Percentiles rank a stretch among this genome's conserved stretches.
Conservation (phyloP, 2,888 invertebrate genomes). For the Cerastis rubricosa region DNA sequence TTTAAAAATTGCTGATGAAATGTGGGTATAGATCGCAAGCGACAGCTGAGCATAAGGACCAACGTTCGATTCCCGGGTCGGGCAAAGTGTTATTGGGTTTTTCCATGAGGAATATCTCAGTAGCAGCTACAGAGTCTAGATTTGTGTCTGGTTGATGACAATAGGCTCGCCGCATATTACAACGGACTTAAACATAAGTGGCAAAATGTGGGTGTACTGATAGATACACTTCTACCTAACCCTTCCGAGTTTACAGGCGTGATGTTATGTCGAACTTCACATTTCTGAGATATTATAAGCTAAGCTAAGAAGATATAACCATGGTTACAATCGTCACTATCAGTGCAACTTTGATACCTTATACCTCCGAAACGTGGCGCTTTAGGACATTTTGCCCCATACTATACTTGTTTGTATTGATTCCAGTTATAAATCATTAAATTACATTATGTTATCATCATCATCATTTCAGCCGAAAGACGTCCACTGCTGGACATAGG, state of each 20-base stretch:
- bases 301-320: too few species aligned
- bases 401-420: too few species aligned
- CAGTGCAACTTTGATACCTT: too few species aligned
- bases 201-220: background rate
- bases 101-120: background rate
- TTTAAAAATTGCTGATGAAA: background rate
- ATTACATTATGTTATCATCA: too few species aligned
- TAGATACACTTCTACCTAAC: too few species aligned
- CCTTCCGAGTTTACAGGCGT: fast-evolving
- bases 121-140: background rate
- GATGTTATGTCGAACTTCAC: background rate
- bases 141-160: background rate
- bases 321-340: background rate
- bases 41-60: too few species aligned
- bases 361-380: too few species aligned
- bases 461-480: too few species aligned
- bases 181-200: background rate
- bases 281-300: background rate
- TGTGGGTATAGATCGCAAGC: background rate
- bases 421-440: background rate
- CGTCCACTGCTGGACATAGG: too few species aligned
- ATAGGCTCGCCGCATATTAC: background rate
- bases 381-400: too few species aligned
- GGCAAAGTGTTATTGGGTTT: background rate
- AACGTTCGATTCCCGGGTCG: background rate